These are phyloP conservation scores for Ceryle rudis DNA, from an alignment of 2,797 vertebrate genomes.

Conservation along the genomic window DNA sequence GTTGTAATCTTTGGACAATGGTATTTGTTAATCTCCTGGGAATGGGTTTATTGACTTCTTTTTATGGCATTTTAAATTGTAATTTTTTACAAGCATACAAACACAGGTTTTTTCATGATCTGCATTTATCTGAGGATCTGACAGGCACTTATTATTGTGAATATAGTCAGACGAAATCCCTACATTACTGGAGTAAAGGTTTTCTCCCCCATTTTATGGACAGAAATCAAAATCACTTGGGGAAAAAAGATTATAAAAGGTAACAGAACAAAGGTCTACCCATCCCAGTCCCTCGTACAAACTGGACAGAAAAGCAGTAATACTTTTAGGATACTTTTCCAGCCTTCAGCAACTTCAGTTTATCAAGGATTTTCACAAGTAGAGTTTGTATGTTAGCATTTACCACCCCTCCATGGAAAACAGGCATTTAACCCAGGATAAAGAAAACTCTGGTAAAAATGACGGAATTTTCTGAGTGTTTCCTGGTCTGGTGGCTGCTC, in stretches of 20 bases:
- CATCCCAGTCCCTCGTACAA: background rate
- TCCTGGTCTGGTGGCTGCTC: background rate
- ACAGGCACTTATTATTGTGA: background rate
- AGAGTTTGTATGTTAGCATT: background rate
- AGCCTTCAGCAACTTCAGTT: background rate
- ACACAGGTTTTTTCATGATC: background rate
- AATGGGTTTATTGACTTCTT: constrained; percentile 30
- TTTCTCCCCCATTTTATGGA: background rate
- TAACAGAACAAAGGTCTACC: background rate
- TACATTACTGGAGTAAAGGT: background rate
- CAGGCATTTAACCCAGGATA: background rate
- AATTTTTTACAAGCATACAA: constrained; percentile 48
- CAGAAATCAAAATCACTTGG: background rate
- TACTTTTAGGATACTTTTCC: background rate
- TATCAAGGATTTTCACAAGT: background rate
- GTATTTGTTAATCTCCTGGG: constrained; percentile 15
- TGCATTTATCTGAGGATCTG: constrained; percentile 19
- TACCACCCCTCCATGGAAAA: background rate
- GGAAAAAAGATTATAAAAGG: background rate
- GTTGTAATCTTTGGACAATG: constrained; percentile 5
- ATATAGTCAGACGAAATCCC: background rate
- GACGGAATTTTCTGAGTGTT: background rate
- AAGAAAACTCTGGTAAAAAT: background rate
- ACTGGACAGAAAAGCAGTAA: background rate
- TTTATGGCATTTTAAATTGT: constrained; percentile 47